Base-by-base conservation (phyloP, 1,140 invertebrate species). In the Drosophila albomicans region DNA sequence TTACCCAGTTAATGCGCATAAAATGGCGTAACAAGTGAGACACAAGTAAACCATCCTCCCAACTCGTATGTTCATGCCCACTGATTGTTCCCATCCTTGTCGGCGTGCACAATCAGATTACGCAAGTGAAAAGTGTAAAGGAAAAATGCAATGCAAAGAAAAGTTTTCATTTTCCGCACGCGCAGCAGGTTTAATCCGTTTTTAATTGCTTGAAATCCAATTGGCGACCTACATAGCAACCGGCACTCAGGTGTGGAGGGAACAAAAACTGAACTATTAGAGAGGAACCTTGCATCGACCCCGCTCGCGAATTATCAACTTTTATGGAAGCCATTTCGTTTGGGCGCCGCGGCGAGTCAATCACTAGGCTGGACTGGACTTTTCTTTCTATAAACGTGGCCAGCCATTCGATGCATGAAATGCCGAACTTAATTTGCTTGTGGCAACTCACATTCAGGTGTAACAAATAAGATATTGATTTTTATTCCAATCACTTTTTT, bases 121-220 rank as follows among this genome's bases (percentile, higher is more conserved):
- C 75, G 69, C 63, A 78, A 78, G 46, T 10, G 46, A 30, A 82
- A 64, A 68, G 68, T 48, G 61, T 41, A 62, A 57, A 48, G 16
- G 30, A 38, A 59, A 68, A 59, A 58, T 71, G 67, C 51, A 65
- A 32, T 57, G 5, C 28, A 71, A 38, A 59, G 43, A 62, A 52
- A 57, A 62, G 43, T 61, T 87, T 82, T 61, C 62, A 79, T 67
- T 82, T 79, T 59, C 38, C 66, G 66, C 67, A 78, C 68, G 67
- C 73, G 71, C 59, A 70, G 52, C 69, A 58, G 61, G 54, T 78
- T 84, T 89, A 88, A 88, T 84, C 85, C 81, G 70, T 52, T 88
- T 88, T 88, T 88, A 88, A 88, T 88, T 88, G 85, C 81, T 70
- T 85, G 52, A 84, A 88, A 88, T 89, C 84, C 84, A 88, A 84